A percentile compares a stretch with the other conserved stretches of the same genome.
Conservation (phyloP, 2,888 invertebrate genomes). For the Polydrusus pterygomalis region DNA sequence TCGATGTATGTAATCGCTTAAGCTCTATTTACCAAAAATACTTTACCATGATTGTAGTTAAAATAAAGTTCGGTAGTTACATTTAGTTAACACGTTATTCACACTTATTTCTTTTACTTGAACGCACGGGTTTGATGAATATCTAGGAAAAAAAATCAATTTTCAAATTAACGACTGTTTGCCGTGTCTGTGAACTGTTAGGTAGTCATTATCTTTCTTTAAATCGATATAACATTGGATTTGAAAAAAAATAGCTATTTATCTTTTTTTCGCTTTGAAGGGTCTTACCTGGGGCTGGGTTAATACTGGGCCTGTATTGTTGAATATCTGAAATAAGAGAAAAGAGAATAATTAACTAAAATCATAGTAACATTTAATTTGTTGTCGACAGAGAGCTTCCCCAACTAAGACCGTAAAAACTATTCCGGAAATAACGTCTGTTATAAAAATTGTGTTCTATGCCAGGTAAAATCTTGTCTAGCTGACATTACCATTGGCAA, state of each 20-base stretch:
- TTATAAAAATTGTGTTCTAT: too few relatives aligned
- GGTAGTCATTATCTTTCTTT: slow-evolving; percentile 47
- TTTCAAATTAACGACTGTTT: slow-evolving; percentile 56
- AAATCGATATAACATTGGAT: slow-evolving; percentile 51
- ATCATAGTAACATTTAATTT: not conserved
- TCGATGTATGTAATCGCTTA: not conserved
- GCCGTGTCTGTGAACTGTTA: slow-evolving; percentile 52
- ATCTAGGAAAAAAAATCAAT: slow-evolving; percentile 54
- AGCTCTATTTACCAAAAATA: not conserved
- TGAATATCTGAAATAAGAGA: slow-evolving; percentile 53
- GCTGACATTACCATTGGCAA: too few relatives aligned
- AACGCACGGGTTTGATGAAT: slow-evolving; percentile 41
- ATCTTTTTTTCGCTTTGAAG: slow-evolving; percentile 36
- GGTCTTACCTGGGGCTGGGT: slow-evolving; percentile 54
- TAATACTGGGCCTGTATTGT: slow-evolving; percentile 50
- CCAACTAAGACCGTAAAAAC: too few relatives aligned
- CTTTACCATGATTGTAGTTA: not conserved
- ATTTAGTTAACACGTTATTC: slow-evolving; percentile 50
- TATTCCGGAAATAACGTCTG: too few relatives aligned
- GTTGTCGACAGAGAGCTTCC: too few relatives aligned
- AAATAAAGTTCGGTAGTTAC: slow-evolving; percentile 25
- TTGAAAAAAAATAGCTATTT: slow-evolving; percentile 44
- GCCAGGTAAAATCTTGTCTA: too few relatives aligned
- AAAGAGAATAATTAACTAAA: not conserved
- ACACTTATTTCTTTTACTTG: slow-evolving; percentile 48